Percentiles rank a stretch among this genome's conserved stretches.
phyloP scores from a whole-genome alignment of 2,797 vertebrate genomes.

The Anas georgica region DNA sequence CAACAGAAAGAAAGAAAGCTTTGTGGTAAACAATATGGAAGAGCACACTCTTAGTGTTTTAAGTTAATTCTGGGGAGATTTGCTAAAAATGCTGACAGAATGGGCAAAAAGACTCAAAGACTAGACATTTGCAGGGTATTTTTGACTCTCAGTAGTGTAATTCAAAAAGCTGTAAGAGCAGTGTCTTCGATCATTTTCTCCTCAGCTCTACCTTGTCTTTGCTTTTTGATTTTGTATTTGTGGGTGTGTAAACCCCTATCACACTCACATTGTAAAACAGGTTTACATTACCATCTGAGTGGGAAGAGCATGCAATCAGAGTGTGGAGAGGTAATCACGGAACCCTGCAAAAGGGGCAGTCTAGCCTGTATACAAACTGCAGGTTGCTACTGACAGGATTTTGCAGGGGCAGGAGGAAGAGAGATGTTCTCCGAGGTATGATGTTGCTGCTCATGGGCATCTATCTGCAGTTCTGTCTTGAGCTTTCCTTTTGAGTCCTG shows the following conservation, averaged over 20 bases:
- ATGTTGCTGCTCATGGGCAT: background rate
- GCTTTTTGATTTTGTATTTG: background rate
- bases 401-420: background rate
- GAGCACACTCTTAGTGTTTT: background rate
- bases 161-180: fast-evolving
- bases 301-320: background rate
- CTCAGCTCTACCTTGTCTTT: background rate
- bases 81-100: background rate
- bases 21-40: background rate
- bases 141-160: background rate
- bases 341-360: background rate
- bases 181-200: background rate
- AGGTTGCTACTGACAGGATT: background rate
- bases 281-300: background rate
- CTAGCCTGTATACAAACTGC: background rate
- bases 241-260: background rate
- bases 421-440: background rate
- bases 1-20: background rate
- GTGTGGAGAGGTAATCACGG: background rate
- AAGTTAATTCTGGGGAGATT: background rate
- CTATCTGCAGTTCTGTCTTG: background rate
- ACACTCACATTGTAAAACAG: background rate
- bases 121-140: background rate
- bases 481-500: background rate
- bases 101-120: background rate